Conservation (phyloP, 2,113 vertebrate genomes). For the Peromyscus californicus region DNA sequence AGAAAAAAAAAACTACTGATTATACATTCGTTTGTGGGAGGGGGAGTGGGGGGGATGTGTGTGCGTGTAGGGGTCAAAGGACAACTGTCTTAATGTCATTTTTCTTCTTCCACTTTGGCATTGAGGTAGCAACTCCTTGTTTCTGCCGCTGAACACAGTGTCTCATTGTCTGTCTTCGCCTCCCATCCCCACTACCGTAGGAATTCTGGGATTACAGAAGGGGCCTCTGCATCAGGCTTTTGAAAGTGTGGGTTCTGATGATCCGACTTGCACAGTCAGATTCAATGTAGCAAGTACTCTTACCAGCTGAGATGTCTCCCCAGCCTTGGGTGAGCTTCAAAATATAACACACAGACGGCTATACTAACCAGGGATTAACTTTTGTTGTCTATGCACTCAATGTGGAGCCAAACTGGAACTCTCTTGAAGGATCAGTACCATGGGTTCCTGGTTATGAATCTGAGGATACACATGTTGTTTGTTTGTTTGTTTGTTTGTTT, state of each 20-base stretch:
- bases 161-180: not conserved
- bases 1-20: not conserved
- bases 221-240: not conserved
- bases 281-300: not conserved
- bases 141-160: not conserved
- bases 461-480: not conserved
- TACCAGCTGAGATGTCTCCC: not conserved
- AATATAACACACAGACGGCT: not conserved
- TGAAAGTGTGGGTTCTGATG: not conserved
- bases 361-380: not conserved
- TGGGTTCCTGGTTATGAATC: not conserved
- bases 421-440: not conserved
- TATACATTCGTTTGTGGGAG: not conserved
- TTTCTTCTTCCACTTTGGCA: not conserved
- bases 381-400: not conserved
- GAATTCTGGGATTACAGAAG: not conserved
- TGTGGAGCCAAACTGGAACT: conserved; percentile 47
- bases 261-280: not conserved
- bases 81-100: too few species aligned
- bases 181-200: not conserved
- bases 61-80: not conserved
- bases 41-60: too few species aligned
- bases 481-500: too few species aligned
- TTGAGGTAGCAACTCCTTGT: not conserved
- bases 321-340: not conserved